A percentile compares a stretch with the other conserved stretches of the same genome.
These are phyloP conservation scores for Macrostomum lignano DNA, from an alignment of 1,140 invertebrate species.

Conservation along the genomic window DNA sequence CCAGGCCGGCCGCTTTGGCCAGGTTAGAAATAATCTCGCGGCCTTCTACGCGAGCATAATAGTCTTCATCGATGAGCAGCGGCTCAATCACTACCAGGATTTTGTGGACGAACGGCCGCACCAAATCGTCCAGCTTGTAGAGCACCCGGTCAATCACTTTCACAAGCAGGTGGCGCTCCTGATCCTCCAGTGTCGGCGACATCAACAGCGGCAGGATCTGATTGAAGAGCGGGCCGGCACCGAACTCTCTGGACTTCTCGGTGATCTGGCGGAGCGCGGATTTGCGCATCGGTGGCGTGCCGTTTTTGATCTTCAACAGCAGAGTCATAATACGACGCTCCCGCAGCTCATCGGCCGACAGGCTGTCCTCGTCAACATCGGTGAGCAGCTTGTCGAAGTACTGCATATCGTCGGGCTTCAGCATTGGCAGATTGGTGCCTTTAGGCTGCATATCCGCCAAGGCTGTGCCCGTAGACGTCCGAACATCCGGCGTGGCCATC, in stretches of 20 bases:
- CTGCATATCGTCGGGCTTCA: conserved; percentile 97
- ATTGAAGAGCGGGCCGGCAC: conserved; percentile 87
- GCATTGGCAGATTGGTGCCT: conserved; percentile 65
- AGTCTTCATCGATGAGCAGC: conserved; percentile 92
- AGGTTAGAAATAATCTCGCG: conserved; percentile 97
- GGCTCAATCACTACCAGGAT: conserved; percentile 97
- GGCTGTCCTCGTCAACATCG: conserved; percentile 79
- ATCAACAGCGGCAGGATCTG: conserved; percentile 90
- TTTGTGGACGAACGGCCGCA: conserved; percentile 95
- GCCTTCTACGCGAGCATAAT: conserved; percentile 93
- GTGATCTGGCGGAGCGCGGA: conserved; percentile 80
- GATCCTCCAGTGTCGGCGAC: conserved; percentile 95
- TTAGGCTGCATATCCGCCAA: conserved; percentile 88
- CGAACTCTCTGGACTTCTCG: conserved; percentile 86
- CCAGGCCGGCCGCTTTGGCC: conserved; percentile 92
- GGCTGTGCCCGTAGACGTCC: conserved; percentile 24
- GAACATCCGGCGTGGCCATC: conserved; percentile 36
- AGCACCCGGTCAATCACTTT: conserved; percentile 89
- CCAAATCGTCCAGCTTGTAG: conserved; percentile 91
- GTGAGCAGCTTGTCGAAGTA: conserved; percentile 88
- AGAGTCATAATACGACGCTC: conserved; percentile 97
- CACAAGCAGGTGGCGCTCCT: conserved; percentile 90
- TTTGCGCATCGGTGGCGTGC: conserved; percentile 94
- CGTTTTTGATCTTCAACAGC: conserved; percentile 91
- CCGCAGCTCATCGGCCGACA: conserved; percentile 82